phyloP scores from a whole-genome alignment of 2,113 vertebrate species.

The Heteronetta atricapilla region DNA sequence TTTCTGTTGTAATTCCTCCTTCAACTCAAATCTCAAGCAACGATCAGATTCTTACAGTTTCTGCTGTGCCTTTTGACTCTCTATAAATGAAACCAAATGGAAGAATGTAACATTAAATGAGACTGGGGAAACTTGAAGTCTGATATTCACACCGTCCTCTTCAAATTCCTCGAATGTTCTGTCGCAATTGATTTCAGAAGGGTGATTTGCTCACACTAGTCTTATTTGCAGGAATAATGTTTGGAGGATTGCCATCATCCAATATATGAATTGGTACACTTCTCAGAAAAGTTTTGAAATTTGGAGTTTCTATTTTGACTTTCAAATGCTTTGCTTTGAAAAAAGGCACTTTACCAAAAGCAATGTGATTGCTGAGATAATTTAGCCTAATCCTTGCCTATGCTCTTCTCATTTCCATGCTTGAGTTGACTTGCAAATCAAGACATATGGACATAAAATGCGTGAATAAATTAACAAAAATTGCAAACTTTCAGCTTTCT shows the following conservation, averaged over 20 bases:
- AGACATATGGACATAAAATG: not conserved
- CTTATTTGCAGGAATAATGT: not conserved
- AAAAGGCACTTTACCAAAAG: not conserved
- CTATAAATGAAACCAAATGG: not conserved
- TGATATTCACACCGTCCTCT: not conserved
- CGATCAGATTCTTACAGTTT: not conserved
- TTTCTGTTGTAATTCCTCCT: not conserved
- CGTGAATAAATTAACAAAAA: conserved; percentile 7
- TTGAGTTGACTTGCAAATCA: conserved; percentile 29
- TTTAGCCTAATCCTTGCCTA: not conserved
- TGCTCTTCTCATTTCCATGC: not conserved
- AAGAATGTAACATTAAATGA: not conserved
- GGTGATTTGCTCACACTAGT: not conserved
- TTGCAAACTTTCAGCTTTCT: not conserved
- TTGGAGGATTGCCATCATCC: not conserved
- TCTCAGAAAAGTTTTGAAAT: not conserved
- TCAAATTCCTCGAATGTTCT: not conserved
- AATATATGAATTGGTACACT: not conserved
- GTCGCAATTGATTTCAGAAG: not conserved
- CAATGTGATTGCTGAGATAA: conserved; percentile 2
- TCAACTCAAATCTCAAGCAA: not conserved
- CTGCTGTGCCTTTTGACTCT: not conserved
- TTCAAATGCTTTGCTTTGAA: conserved; percentile 19
- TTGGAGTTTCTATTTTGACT: not conserved
- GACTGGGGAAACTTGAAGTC: not conserved